Evolutionary conservation across 2,797 vertebrate genomes (phyloP), one percentile per base, ranked within the genome.

Genomic region (Columba guinea): DNA sequence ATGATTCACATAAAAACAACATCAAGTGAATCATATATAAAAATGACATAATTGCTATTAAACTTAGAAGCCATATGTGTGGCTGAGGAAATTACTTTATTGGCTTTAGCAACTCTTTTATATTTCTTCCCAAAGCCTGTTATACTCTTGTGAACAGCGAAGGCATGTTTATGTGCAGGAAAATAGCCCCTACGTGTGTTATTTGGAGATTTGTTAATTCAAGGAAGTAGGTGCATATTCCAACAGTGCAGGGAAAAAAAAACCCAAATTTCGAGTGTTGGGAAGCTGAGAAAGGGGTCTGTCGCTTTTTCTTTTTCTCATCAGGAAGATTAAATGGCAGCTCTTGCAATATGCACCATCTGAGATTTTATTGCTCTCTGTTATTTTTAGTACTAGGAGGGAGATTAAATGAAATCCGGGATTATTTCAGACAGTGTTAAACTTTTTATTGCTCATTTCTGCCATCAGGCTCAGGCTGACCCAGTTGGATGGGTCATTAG

Each of bases 61-160:
- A 97, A 94, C 95, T 95, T 96, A 94, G 95, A 94, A 96, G 93
- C 93, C 96, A 95, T 97, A 97, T 97, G 96, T 94, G 94, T 97
- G 90, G 95, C 90, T 95, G 89, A 94, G 96, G 94, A 96, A 96
- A 93, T 94, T 89, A 79, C 90, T 87, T 94, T 92, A 84, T 74
- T 95, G 91, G 95, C 86, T 97, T 90, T 90, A 96, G 88, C 75
- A 90, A 96, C 85, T 94, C 79, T 88, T 74, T 90, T 94, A 89
- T 94, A 89, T 95, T 96, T 94, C 85, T 96, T 93, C 74, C 74
- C 88, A 75, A 94, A 95, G 78, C 93, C 95, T 90, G 88, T 89
- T 97, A 95, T 97, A 71, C 89, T 56, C 91, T 67, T 75, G 68
- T 80, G 88, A 97, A 87, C 87, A 94, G 90, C 96, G 95, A 95